Base-by-base conservation (phyloP, 23 tunicate genomes). In the Ascidia mentula region DNA sequence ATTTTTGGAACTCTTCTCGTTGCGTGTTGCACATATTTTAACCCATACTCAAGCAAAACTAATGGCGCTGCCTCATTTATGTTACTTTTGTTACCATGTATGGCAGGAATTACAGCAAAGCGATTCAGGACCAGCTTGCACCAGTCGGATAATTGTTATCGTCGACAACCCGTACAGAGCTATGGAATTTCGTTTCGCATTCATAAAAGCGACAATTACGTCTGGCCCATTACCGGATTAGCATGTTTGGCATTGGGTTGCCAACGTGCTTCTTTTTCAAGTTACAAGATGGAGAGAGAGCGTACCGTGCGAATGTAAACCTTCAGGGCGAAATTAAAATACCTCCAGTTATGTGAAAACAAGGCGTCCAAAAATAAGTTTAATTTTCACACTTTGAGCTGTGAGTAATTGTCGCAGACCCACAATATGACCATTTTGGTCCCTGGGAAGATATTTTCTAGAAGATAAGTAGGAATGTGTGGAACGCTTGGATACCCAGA, bases 161-260 rank as follows among this genome's bases (percentile, higher is more conserved):
- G 65, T 28, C 24, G 13, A 53, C 65, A 53, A 26, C 28, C 4
- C 65, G 65, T 28, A 9, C 65, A 53, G 28, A 20, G 65, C 24
- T 20, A 28, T 53, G 65, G 65, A 53, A 53, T 53, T 53, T 53
- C 65, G 24, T 53, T 53, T 28, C 24, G 12, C 28, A 20, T 53
- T 53, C 65, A 53, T n/a, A n/a, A n/a, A 53, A 53, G 65, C 65
- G 65, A 53, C 65, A 53, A 53, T 53, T 53, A 53, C 65, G 65
- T 26, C 28, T 28, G 13, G 24, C 28, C 13, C 65, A 53, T 53
- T 53, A 53, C 65, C 65, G 65, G 65, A 53, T 53, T 53, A 53
- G 65, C 65, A 53, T 53, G 65, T 53, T 53, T 53, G n/a, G 65
- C 65, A 53, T 53, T 53, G 65, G 65, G 13, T 9, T 1, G 1